These are phyloP conservation scores for Typhlomys cinereus DNA, from an alignment of 2,113 vertebrate species.

Conservation along the genomic window DNA sequence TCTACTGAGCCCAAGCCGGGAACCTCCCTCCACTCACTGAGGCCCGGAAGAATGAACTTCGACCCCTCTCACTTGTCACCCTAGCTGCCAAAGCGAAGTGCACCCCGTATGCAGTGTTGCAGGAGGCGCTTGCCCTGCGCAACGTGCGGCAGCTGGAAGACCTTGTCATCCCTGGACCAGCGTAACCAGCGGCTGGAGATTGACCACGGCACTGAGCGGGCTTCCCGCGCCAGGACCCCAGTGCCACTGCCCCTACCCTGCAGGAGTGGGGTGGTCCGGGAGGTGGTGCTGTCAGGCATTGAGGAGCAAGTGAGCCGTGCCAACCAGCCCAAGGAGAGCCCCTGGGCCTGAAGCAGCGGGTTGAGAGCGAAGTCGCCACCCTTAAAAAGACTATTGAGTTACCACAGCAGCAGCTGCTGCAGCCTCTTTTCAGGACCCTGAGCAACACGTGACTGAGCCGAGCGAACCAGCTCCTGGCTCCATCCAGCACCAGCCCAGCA, in stretches of 20 bases:
- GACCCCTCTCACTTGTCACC: constrained; percentile 96
- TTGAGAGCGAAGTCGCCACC: constrained; percentile 98
- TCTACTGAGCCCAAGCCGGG: constrained; percentile 91
- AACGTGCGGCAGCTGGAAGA: constrained; percentile 88
- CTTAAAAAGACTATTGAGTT: constrained; percentile 97
- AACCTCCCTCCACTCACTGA: constrained; percentile 94
- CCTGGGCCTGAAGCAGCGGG: constrained; percentile 96
- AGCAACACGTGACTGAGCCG: constrained; percentile 90
- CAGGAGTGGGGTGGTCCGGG: constrained; percentile 98
- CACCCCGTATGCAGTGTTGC: constrained; percentile 87
- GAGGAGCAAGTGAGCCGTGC: constrained; percentile 97
- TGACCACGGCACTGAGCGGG: constrained; percentile 96
- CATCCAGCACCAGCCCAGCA: constrained; percentile 90
- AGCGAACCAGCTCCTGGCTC: constrained; percentile 85
- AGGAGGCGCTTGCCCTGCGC: constrained; percentile 86
- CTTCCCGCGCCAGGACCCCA: constrained; percentile 96
- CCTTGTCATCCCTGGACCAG: constrained; percentile 88
- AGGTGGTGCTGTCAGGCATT: constrained; percentile 95
- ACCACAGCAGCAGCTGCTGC: constrained; percentile 93
- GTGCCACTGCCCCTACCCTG: constrained; percentile 94
- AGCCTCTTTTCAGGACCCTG: constrained; percentile 94
- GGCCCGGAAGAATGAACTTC: constrained; percentile 96
- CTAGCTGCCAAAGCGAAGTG: constrained; percentile 97
- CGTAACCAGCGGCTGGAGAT: constrained; percentile 90
- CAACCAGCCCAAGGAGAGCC: constrained; percentile 96